Conservation (phyloP, 2,888 invertebrate genomes). For the Polymixis flavicincta region DNA sequence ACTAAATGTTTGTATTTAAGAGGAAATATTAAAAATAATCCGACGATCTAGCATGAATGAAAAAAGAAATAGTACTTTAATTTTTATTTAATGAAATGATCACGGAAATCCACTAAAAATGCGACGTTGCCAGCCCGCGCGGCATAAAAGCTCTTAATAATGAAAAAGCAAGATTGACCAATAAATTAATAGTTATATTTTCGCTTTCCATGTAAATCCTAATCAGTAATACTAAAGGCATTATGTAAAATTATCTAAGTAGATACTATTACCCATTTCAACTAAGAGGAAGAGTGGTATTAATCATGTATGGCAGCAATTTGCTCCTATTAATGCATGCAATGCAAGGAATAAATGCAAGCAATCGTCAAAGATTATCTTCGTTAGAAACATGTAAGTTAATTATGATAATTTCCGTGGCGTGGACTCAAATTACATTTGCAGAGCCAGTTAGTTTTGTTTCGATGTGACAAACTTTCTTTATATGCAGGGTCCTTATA, state of each 20-base stretch:
- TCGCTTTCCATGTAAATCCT: not conserved
- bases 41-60: too few relatives aligned
- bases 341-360: conserved; percentile 53
- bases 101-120: too few relatives aligned
- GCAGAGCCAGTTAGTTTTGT: not conserved
- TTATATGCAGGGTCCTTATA: too few relatives aligned
- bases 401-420: not conserved
- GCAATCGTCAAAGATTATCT: conserved; percentile 28
- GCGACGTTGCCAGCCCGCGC: too few relatives aligned
- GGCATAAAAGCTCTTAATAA: too few relatives aligned
- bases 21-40: too few relatives aligned
- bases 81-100: too few relatives aligned
- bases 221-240: not conserved
- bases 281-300: conserved; percentile 56
- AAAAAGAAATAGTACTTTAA: too few relatives aligned
- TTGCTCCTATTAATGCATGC: conserved; percentile 49
- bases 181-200: conserved; percentile 3
- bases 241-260: conserved; percentile 17
- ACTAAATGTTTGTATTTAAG: too few relatives aligned
- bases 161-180: not conserved
- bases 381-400: not conserved
- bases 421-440: not conserved
- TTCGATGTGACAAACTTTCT: not conserved
- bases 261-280: conserved; percentile 17
- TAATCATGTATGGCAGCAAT: conserved; percentile 49